Evolutionary conservation across 1,140 invertebrate species (phyloP), one percentile per base, ranked within the genome.

Genomic region (Calosoma granatense): DNA sequence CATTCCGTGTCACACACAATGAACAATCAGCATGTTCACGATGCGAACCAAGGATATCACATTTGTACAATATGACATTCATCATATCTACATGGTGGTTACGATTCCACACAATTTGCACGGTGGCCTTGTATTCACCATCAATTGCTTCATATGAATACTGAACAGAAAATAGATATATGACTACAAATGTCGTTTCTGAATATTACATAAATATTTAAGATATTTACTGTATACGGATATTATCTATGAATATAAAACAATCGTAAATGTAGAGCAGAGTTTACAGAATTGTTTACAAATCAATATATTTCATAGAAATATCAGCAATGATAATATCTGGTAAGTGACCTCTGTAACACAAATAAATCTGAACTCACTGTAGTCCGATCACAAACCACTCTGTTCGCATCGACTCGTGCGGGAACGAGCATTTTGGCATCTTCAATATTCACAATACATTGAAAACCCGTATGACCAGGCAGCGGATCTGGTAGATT

Each of bases 1-100:
- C 76, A 70, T 91, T 87, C 26, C 92, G 78, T 0, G 92, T 94
- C 15, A 94, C 86, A 70, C 94, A 98, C 20, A 95, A 76, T 14
- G 92, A 96, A 72, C 94, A 98, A 70, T 97, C 94, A 6, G 91
- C 86, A 69, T 93, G 88, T 66, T 92, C 88, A 43, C 89, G 79
- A 71, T 95, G 91, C 2, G 91, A 92, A 12, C 93, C 94, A 56
- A 97, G 74, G 54, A 94, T 87, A 71, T 92, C 88, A 76, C 94
- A 97, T 75, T 97, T 97, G 71, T 96, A 98, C 22, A 97, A 72
- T 19, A 88, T 90, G 51, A 98, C 87, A 65, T 81, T 88, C 15
- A 90, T 89, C 4, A 87, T 90, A 68, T 94, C 92, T 41, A 96
- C 85, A 66, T 93, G 90, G 70, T 94, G 92, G 69, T 92, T 90